Base-by-base conservation (phyloP, 2,888 invertebrate species). In the Sesia bembeciformis region DNA sequence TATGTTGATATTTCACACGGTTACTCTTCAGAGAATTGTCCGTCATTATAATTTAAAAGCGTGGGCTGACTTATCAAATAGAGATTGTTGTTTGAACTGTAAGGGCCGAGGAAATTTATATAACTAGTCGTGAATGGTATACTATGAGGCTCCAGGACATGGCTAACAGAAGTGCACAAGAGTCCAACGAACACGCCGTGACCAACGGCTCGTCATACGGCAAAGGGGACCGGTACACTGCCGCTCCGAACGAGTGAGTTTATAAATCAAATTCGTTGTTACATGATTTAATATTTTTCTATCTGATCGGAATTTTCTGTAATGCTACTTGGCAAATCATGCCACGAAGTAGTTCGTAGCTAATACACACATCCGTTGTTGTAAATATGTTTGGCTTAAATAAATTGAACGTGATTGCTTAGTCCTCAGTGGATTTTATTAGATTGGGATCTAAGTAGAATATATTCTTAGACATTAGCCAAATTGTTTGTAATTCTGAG, bases 181-280 rank as follows among this genome's bases (percentile, higher is more conserved):
- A 59, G 55, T 57, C 63, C 43, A 55, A 63, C 53, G 70, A 72
- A 40, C 64, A 67, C 42, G 57, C 62, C 40, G 60, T 66, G 49
- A 64, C 61, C n/a, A 82, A 78, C 59, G 81, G 82, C 8, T 77
- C 83, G n/a, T 77, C 83, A 1, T 88, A 85, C 61, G 86, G 86
- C 53, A 83, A 81, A 71, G 88, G 87, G 43, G 88, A 88, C 63
- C 77, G 88, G 73, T 78, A 83, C 60, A 85, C 88, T 3, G 85
- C 88, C 52, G 87, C 88, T 42, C 88, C 88, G 51, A 89, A 88
- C 61, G 88, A 86, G 88, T 88, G 72, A 89, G 88, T 86, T 72
- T n/a, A 23, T 23, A 23, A 23, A 23, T 23, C 23, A 23, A 23
- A 23, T 23, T 6, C 46, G 7, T 3, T 46, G n/a, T 43, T 43